Conservation (phyloP, 2,797 vertebrate species). For the Aphelocoma californica region DNA sequence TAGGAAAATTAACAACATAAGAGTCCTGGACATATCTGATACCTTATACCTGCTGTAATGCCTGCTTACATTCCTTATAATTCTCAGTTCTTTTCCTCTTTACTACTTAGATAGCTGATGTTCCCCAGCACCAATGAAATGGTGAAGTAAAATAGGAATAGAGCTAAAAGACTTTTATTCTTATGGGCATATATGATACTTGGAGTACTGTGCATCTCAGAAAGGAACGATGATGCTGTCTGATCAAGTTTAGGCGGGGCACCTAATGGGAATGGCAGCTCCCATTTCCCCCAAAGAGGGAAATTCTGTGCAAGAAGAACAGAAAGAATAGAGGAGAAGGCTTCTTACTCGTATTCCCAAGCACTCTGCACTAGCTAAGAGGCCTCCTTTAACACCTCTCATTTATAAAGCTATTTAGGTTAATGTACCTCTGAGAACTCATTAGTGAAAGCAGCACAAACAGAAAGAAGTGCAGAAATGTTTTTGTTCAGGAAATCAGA, state of each 20-base stretch:
- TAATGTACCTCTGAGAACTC: slow-evolving; percentile 30
- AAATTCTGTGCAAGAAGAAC: background rate
- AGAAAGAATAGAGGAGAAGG: background rate
- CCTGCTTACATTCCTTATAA: background rate
- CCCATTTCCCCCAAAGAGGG: background rate
- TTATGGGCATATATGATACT: background rate
- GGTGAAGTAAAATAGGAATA: background rate
- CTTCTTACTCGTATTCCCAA: background rate
- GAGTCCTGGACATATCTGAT: background rate
- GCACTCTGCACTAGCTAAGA: background rate
- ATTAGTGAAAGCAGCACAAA: background rate
- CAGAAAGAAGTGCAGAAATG: background rate
- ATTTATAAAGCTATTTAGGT: slow-evolving; percentile 19
- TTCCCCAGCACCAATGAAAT: background rate
- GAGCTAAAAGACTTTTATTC: background rate
- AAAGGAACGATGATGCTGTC: background rate
- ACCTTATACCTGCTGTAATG: background rate
- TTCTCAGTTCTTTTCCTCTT: background rate
- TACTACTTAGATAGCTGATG: background rate
- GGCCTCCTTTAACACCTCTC: background rate
- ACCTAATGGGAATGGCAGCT: background rate
- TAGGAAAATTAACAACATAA: background rate
- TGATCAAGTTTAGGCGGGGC: fast-evolving
- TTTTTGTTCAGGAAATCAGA: background rate
- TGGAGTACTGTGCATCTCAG: background rate